phyloP scores from a whole-genome alignment of 2,113 vertebrate species.

The Pluvialis apricaria region DNA sequence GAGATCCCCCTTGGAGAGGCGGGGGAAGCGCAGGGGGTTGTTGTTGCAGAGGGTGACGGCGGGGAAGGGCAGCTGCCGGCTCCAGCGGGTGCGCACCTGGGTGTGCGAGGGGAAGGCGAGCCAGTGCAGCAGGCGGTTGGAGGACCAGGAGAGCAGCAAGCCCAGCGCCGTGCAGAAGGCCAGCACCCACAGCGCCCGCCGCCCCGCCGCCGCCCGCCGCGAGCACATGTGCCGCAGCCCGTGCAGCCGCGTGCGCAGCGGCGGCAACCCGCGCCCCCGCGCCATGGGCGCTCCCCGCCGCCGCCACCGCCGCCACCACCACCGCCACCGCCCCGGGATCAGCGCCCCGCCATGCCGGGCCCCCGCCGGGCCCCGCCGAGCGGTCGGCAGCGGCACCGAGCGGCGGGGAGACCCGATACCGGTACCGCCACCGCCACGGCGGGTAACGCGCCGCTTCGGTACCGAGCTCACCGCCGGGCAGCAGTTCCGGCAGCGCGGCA shows the following conservation, averaged over 20 bases:
- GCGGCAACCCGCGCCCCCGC: conserved; percentile 59
- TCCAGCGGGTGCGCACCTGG: conserved; percentile 91
- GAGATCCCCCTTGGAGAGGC: conserved; percentile 94
- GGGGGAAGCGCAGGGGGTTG: conserved; percentile 93
- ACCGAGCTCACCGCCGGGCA: conserved; percentile 53
- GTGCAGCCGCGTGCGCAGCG: conserved; percentile 85
- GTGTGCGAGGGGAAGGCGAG: conserved; percentile 94
- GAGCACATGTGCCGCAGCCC: conserved; percentile 87
- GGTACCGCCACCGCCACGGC: neutral
- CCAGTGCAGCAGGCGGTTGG: conserved; percentile 92
- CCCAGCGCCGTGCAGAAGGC: conserved; percentile 90
- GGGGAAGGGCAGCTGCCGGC: conserved; percentile 91
- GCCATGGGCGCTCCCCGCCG: conserved; percentile 14
- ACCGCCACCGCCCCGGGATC: conserved; percentile 23
- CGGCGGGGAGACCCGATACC: neutral
- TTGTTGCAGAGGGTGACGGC: conserved; percentile 97
- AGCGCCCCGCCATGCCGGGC: conserved; percentile 41
- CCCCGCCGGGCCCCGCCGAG: conserved; percentile 44
- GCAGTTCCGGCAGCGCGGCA: conserved; percentile 58
- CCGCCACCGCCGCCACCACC: no score
- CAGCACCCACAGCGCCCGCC: conserved; percentile 89
- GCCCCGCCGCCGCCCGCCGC: conserved; percentile 73
- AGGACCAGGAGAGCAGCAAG: conserved; percentile 92
- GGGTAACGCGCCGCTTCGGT: conserved; percentile 12
- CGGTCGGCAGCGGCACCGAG: conserved; percentile 43